Base-by-base conservation (phyloP, 2,113 vertebrate genomes). In the Morphnarchus princeps region DNA sequence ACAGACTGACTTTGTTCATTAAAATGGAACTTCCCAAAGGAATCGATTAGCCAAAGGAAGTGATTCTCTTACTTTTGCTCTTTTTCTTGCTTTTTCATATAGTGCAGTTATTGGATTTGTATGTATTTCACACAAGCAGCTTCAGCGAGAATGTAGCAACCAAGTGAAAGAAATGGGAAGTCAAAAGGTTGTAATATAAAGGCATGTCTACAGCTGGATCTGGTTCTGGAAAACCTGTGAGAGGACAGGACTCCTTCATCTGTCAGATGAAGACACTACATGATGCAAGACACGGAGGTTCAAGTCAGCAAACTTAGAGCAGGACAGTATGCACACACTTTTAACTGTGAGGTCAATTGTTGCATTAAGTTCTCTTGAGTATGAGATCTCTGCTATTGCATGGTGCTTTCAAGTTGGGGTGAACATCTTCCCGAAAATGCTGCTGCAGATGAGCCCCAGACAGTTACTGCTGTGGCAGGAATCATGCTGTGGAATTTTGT, bases 341-440 rank as follows among this genome's bases (percentile, higher is more conserved):
- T 72, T 36, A 57, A 45, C 28, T 54, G 72, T 43, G 69, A 61
- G 29, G 9, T 55, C 40, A 66, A 22, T 16, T 21, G 26, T 66
- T 71, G 36, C 24, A 24, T 25, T 66, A 34, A 55, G 16, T 77
- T 85, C 28, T 81, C 57, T 24, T 21, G 24, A 59, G 19, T 38
- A 8, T 54, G 73, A 71, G 26, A 31, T 59, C 38, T 81, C 43
- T 76, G 50, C 62, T 76, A 13, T 42, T 50, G 31, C 59, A 43
- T 0, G 0, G 24, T 31, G n/a, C 47, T 80, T 83, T 72, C 40
- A 73, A 66, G 26, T 10, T 1, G 2, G 5, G 17, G 47, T 28
- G 17, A 32, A 31, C 7, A 7, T 57, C 59, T 62, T 78, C 77
- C 71, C 45, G n/a, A n/a, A 77, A 90, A 90, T 21, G 45, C 31